A percentile compares a stretch with the other conserved stretches of the same genome.
These are phyloP conservation scores for Hyperoplus immaculatus DNA, from an alignment of 2,797 vertebrate species.

Conservation along the genomic window DNA sequence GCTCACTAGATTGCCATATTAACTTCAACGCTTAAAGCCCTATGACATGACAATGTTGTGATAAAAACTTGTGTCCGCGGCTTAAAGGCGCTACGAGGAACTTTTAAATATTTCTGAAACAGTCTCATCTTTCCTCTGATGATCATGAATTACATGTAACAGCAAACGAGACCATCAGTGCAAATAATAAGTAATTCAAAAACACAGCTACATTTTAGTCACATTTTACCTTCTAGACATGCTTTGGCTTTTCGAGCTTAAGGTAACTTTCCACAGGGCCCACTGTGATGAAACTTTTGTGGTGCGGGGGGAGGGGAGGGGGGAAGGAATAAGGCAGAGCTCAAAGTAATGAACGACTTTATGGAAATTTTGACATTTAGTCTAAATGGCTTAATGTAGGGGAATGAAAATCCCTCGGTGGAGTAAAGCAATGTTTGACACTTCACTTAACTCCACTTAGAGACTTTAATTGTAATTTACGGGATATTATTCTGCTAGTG, in stretches of 20 bases:
- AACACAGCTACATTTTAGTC: not conserved
- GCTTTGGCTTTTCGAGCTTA: not conserved
- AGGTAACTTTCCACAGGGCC: not conserved
- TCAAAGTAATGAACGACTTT: constrained; percentile 40
- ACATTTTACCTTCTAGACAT: not conserved
- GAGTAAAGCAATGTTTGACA: not conserved
- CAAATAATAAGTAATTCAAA: not conserved
- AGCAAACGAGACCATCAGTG: too few species aligned
- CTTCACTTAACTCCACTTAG: not conserved
- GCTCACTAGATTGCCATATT: not conserved
- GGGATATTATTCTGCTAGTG: too few species aligned
- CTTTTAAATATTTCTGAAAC: too few species aligned
- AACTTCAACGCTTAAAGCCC: too few species aligned
- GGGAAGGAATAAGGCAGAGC: constrained; percentile 19
- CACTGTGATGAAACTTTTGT: constrained; percentile 38
- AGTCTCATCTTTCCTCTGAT: too few species aligned
- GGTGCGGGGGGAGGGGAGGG: not conserved
- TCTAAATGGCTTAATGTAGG: constrained; percentile 21
- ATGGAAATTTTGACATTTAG: constrained; percentile 62
- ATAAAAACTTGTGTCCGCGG: too few species aligned
- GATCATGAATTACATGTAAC: too few species aligned
- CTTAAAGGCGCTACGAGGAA: too few species aligned
- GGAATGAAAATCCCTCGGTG: not conserved
- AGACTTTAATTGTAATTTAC: not conserved
- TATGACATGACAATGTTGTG: too few species aligned